Conservation (phyloP, 2,113 vertebrate genomes). For the Centropus unirufus region DNA sequence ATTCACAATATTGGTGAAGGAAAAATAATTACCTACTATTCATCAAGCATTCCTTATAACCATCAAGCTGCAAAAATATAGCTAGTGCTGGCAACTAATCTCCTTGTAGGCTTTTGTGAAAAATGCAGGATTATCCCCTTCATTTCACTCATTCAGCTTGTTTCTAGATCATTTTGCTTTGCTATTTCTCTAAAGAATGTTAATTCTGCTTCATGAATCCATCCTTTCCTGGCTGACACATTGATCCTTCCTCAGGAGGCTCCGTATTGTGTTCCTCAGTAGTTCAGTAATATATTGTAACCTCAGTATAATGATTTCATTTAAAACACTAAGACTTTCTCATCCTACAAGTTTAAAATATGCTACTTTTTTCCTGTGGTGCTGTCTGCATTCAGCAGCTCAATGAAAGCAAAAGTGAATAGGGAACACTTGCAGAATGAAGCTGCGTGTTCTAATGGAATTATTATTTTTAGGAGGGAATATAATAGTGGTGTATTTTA, state of each 20-base stretch:
- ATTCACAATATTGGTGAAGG: neutral
- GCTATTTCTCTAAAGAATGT: neutral
- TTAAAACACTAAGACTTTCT: neutral
- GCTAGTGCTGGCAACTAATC: neutral
- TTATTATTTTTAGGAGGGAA: neutral
- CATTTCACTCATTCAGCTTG: conserved; percentile 16
- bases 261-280: neutral
- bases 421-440: accelerated
- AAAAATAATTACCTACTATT: neutral
- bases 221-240: neutral
- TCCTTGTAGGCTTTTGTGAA: conserved; percentile 22
- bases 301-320: neutral
- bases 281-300: neutral
- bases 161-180: conserved; percentile 25
- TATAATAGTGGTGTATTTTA: accelerated
- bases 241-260: neutral
- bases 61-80: neutral
- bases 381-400: neutral
- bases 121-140: conserved; percentile 27
- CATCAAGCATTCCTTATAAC: neutral
- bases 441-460: neutral
- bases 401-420: neutral
- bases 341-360: neutral
- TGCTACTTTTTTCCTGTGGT: accelerated
- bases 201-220: neutral